Percentiles rank a stretch among this genome's conserved stretches.
These are phyloP conservation scores for Argynnis bischoffii DNA, from an alignment of 2,888 invertebrate species.

Conservation along the genomic window DNA sequence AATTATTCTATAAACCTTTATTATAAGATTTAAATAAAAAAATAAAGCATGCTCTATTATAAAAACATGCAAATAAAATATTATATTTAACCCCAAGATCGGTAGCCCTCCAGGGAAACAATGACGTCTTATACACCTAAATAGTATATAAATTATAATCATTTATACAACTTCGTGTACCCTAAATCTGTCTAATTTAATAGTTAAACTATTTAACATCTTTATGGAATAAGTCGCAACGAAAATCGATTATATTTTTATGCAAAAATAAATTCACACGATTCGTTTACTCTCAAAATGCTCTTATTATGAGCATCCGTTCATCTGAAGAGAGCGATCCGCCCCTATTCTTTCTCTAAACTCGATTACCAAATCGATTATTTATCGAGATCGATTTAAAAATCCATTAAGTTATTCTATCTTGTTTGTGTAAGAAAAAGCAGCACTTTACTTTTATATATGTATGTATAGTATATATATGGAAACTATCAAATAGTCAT, in stretches of 20 bases:
- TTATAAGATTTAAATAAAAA: constrained; percentile 5
- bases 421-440: constrained; percentile 35
- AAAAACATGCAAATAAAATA: constrained; percentile 57
- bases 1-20: constrained; percentile 14
- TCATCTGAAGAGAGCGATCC: constrained; percentile 72
- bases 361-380: constrained; percentile 79
- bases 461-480: background rate
- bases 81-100: constrained; percentile 62
- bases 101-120: constrained; percentile 71
- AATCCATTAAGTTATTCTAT: constrained; percentile 65
- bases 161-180: too few species aligned
- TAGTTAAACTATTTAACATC: too few species aligned
- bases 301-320: constrained; percentile 54
- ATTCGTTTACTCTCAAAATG: constrained; percentile 48
- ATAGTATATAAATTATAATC: too few species aligned
- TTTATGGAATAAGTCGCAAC: too few species aligned
- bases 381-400: constrained; percentile 79
- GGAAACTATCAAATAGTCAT: background rate
- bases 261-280: constrained; percentile 33
- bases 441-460: background rate
- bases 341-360: constrained; percentile 78
- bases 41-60: constrained; percentile 40
- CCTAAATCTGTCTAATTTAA: background rate
- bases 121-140: background rate
- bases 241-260: constrained; percentile 9